Evolutionary conservation across 1,140 invertebrate species (phyloP).

Genomic region (Hermetia illucens): DNA sequence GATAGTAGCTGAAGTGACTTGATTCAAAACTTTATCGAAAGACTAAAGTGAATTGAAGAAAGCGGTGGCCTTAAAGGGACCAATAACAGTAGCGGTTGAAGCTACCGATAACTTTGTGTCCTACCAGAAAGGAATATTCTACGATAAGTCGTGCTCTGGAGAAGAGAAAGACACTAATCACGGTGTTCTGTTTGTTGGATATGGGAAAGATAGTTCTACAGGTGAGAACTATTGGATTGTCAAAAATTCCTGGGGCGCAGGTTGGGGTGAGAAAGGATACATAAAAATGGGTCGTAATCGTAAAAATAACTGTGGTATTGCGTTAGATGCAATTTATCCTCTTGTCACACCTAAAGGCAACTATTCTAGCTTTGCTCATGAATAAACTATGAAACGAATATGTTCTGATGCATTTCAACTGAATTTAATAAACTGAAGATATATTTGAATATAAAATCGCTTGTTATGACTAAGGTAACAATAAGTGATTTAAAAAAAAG

Average conservation of each 20-base stretch:
- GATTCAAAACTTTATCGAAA: constrained; percentile 1
- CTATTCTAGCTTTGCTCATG: too few relatives aligned
- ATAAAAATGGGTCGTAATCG: constrained; percentile 41
- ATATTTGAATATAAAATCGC: too few relatives aligned
- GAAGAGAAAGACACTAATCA: constrained; percentile 24
- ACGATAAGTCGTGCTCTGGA: constrained; percentile 45
- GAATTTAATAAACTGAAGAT: too few relatives aligned
- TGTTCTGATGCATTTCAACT: too few relatives aligned
- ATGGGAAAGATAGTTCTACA: constrained; percentile 35
- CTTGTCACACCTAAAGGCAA: too few relatives aligned
- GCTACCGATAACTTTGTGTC: constrained; percentile 54
- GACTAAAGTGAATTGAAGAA: constrained; percentile 49
- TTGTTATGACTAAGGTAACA: too few relatives aligned
- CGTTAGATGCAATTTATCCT: constrained; percentile 35
- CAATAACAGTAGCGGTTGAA: constrained; percentile 77
- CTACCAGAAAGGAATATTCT: constrained; percentile 40
- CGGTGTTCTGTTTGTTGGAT: constrained; percentile 38
- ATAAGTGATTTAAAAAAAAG: too few relatives aligned
- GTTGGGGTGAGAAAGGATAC: constrained; percentile 44
- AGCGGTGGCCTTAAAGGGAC: constrained; percentile 75
- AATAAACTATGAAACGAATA: too few relatives aligned
- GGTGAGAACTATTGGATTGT: constrained; percentile 40
- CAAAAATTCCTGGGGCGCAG: constrained; percentile 42
- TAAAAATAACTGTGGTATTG: constrained; percentile 45
- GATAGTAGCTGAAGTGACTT: background rate